A percentile compares a stretch with the other conserved stretches of the same genome.
Conservation (phyloP, 2,888 invertebrate genomes). For the Abrostola tripartita region DNA sequence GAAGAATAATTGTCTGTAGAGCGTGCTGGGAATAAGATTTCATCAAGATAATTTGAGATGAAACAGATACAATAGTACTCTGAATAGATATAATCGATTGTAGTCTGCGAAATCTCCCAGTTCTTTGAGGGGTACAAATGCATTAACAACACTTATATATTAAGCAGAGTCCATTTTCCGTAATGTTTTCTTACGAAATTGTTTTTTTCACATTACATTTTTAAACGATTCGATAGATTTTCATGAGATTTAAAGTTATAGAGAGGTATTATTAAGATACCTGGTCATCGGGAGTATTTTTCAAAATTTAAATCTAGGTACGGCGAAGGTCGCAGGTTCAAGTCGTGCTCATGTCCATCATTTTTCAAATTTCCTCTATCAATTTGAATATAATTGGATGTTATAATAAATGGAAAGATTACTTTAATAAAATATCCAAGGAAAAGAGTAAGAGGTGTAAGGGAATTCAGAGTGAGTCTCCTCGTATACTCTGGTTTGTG, state of each 20-base stretch:
- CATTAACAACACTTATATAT: slow-evolving; percentile 34
- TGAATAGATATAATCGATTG: slow-evolving; percentile 20
- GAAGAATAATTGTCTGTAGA: slow-evolving; percentile 13
- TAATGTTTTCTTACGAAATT: slow-evolving; percentile 26
- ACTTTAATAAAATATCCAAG: too few species aligned
- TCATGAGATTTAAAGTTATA: slow-evolving; percentile 25
- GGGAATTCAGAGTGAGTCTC: too few species aligned
- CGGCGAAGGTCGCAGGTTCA: too few species aligned
- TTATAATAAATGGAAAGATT: too few species aligned
- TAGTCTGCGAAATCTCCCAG: slow-evolving; percentile 11
- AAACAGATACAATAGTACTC: slow-evolving; percentile 25
- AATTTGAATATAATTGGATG: too few species aligned
- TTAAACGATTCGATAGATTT: slow-evolving; percentile 13
- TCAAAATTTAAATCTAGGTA: not conserved
- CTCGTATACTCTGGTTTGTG: too few species aligned
- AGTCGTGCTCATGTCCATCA: too few species aligned
- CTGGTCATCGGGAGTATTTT: not conserved
- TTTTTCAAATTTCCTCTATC: too few species aligned
- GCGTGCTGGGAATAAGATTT: slow-evolving; percentile 49
- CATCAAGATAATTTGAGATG: slow-evolving; percentile 50
- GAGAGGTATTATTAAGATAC: not conserved
- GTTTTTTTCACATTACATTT: slow-evolving; percentile 24
- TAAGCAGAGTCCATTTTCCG: slow-evolving; percentile 23
- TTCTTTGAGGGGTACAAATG: slow-evolving; percentile 26
- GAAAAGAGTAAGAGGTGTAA: not conserved